Evolutionary conservation across 2,888 invertebrate genomes (phyloP), one percentile per base, ranked within the genome.

Genomic region (Agrypnus murinus): DNA sequence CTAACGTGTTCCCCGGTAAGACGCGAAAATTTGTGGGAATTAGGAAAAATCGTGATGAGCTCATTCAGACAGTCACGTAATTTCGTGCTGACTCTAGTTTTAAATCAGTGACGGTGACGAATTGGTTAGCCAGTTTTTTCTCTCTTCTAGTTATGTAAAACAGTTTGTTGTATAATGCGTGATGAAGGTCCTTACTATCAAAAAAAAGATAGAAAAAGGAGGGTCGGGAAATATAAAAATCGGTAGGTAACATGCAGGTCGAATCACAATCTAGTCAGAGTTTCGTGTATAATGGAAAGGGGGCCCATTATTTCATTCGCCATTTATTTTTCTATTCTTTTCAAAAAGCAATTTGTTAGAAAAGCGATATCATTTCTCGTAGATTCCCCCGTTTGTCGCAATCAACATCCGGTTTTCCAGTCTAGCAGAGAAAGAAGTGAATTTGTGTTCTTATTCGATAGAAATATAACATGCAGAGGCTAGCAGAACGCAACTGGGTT

Each of bases 381-480:
- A 80, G 80, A 80, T 83, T 82, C 78, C 77, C 76, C 79, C 83
- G 81, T 83, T 84, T 84, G 84, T 84, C 84, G 84, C 84, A 85
- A 85, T 84, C 84, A 83, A 84, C 84, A 84, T 85, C 85, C 85
- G 84, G 83, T 82, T 84, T 83, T 82, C 82, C 82, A 81, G 83
- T 83, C 82, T 81, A 77, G 78, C 77, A 77, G 80, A 78, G 80
- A 81, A 83, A 82, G 82, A 82, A 81, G 81, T 80, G 81, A 79
- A 83, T 84, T 82, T 82, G 82, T 81, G 81, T 80, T 75, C 75
- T 69, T 71, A 72, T 73, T 64, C 67, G 72, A 75, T 74, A 74
- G 74, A 77, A 76, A 77, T 78, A 77, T 75, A 76, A 75, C 81
- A 81, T 84, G 85, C 84, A 82, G 77, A 83, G 81, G 78, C 82